A percentile compares a stretch with the other conserved stretches of the same genome.
Conservation (phyloP, 2,888 invertebrate species). For the Nemotelus pantherinus region DNA sequence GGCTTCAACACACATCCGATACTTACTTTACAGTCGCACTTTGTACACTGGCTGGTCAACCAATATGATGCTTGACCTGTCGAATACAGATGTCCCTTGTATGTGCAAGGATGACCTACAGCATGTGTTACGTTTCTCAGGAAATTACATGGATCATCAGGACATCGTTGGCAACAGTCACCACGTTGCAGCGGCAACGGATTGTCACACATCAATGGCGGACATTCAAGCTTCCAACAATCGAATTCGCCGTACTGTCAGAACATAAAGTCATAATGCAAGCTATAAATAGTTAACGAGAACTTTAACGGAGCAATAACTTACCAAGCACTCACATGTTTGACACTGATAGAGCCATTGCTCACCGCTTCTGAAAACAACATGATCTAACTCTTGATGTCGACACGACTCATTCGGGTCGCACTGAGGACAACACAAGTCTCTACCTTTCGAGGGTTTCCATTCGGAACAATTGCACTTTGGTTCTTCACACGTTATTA, state of each 20-base stretch:
- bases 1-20: conserved; percentile 7
- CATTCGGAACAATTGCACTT: conserved; percentile 72
- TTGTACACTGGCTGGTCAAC: conserved; percentile 74
- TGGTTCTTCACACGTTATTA: conserved; percentile 74
- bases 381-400: conserved; percentile 81
- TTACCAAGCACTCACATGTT: conserved; percentile 89
- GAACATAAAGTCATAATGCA: conserved; percentile 31
- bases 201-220: conserved; percentile 73
- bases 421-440: conserved; percentile 84
- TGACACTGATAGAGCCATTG: conserved; percentile 92
- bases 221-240: conserved; percentile 89
- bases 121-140: conserved; percentile 47
- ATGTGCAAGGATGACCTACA: conserved; percentile 69
- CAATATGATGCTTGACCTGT: conserved; percentile 71
- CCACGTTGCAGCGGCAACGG: conserved; percentile 70
- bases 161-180: conserved; percentile 78
- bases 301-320: background rate
- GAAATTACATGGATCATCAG: conserved; percentile 70
- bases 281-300: background rate
- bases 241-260: conserved; percentile 83
- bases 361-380: conserved; percentile 82
- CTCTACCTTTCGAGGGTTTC: conserved; percentile 61
- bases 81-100: conserved; percentile 69
- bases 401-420: conserved; percentile 77
- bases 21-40: conserved; percentile 79